Base-by-base conservation (phyloP, 2,113 vertebrate species). In the Dicrurus megarhynchus region DNA sequence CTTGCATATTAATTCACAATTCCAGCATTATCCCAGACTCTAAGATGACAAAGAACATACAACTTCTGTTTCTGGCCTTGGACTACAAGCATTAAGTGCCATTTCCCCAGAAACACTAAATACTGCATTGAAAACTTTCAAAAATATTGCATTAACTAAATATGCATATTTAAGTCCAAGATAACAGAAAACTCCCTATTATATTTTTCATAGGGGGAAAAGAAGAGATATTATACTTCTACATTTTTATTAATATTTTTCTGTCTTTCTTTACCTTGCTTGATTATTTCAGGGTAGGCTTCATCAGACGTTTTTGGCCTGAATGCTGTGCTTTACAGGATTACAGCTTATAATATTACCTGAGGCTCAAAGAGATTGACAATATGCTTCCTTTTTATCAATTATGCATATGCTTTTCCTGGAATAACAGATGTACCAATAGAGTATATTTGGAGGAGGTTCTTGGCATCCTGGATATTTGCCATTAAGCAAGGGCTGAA, bases 361-460 rank as follows among this genome's bases (percentile, higher is more conserved):
- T 24, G 44, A 71, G 14, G 39, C 59, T 91, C 37, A 79, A 69
- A 89, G 67, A 81, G 42, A 80, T 18, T 37, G 49, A n/a, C 61
- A 91, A 13, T 42, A 39, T 35, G 67, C 57, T 91, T 86, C 46
- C 42, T 61, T 61, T 84, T 69, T 82, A 87, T 94, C 75, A 90
- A 93, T 94, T 88, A 94, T 91, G 84, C 50, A 94, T 83, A 74
- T 47, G 39, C 27, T 85, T 73, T 85, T 94, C 67, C 35, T 83
- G 50, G 81, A 90, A 95, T 57, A 87, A 80, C 35, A 44, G 33
- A 77, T 28, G 46, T 61, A 63, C 27, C 16, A 18, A 68, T 7
- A 83, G 17, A 50, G 7, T 65, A 74, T 63, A 50, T 82, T 59
- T 87, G 57, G 59, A 96, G 46, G 11, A 83, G 50, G 30, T 82